Base-by-base conservation (phyloP, 2,888 invertebrate species). In the Eupithecia inturbata region DNA sequence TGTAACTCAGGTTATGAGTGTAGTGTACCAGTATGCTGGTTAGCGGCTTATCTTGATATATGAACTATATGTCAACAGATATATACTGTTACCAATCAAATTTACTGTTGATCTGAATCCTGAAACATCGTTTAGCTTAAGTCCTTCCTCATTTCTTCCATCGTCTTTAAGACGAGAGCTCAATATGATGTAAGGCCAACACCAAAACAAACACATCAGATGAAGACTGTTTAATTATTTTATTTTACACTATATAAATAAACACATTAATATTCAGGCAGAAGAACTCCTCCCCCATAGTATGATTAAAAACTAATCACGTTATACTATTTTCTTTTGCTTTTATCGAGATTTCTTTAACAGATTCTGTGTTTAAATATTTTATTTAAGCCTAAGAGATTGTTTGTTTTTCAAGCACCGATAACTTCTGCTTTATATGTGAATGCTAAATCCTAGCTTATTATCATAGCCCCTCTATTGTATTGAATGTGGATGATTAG, bases 391-490 rank as follows among this genome's bases (percentile, higher is more conserved):
- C 22, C 22, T 22, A 10, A n/a, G 22, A 45, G 16, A 16, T 45
- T 53, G 4, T 53, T 57, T 4, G 57, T 57, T 57, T 22, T 31
- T 62, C 31, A 31, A 31, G 28, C 9, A 31, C 19, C 16, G 28
- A n/a, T 31, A 36, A 5, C 39, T 57, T 33, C 71, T 68, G 74
- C 57, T 45, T 45, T 72, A 31, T 31, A 45, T 67, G 53, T 67
- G 14, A 72, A 71, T 36, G 57, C 31, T 39, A 14, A 64, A 19
- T 36, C 41, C 60, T 72, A 70, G 77, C 84, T 83, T 83, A 86
- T 87, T 87, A 86, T 83, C 85, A 87, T 86, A 84, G 79, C 70
- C 74, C 84, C 83, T 80, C 75, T 72, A 76, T 77, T 78, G 77
- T 80, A 79, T 80, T 73, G 77, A 74, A 77, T 76, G 74, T 72